phyloP scores from a whole-genome alignment of 2,888 invertebrate genomes.

The Sarcophaga variegata region DNA sequence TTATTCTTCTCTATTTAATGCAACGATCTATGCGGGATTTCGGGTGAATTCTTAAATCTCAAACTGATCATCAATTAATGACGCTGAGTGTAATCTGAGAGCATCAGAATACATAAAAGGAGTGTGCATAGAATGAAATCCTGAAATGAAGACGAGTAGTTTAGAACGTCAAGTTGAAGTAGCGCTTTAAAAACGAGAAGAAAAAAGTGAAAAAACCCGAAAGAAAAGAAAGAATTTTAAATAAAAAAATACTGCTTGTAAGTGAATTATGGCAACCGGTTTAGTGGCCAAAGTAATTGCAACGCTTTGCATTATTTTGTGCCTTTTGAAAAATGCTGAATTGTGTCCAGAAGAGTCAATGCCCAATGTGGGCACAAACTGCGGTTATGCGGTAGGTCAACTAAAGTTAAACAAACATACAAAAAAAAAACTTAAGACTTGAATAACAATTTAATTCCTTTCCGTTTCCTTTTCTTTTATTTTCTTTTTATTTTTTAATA shows the following conservation, averaged over 20 bases:
- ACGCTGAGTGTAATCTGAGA: too few relatives aligned
- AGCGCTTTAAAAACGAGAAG: background rate
- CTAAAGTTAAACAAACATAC: slow-evolving; percentile 28
- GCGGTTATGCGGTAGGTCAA: slow-evolving; percentile 76
- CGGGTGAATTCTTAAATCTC: too few relatives aligned
- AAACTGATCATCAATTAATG: too few relatives aligned
- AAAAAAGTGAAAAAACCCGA: background rate
- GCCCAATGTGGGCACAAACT: slow-evolving; percentile 71
- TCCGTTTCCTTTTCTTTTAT: background rate
- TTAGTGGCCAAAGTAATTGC: slow-evolving; percentile 50
- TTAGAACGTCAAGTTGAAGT: slow-evolving; percentile 4
- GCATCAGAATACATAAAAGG: too few relatives aligned
- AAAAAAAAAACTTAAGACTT: background rate
- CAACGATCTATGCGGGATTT: too few relatives aligned
- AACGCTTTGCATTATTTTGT: slow-evolving; percentile 51
- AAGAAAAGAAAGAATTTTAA: background rate
- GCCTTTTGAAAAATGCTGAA: slow-evolving; percentile 34
- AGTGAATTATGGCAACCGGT: slow-evolving; percentile 46
- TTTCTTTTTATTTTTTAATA: slow-evolving; percentile 78
- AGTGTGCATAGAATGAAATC: slow-evolving; percentile 21
- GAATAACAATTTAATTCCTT: background rate
- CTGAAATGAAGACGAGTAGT: slow-evolving; percentile 20
- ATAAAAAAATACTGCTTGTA: slow-evolving; percentile 13
- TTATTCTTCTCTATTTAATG: too few relatives aligned
- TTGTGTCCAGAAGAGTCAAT: slow-evolving; percentile 70